Base-by-base conservation (phyloP, 1,140 invertebrate genomes). In the Physella acuta region DNA sequence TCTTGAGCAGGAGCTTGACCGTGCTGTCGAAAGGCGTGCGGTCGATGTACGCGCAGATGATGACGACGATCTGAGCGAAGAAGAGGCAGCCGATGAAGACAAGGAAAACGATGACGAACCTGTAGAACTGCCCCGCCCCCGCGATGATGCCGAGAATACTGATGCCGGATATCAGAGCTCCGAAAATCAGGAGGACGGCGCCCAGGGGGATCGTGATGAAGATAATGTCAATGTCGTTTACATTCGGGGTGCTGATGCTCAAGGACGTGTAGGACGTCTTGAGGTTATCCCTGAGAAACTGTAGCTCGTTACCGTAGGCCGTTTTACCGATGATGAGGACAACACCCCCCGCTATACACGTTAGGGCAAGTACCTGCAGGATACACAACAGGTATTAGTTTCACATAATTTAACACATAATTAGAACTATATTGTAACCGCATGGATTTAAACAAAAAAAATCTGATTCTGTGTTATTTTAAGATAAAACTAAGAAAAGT, bases 31-130 rank as follows among this genome's bases (percentile, higher is more conserved):
- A 61, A 5, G 59, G 59, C 4, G 3, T 61, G 4, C 36, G 36
- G 37, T 61, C 59, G 11, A 61, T 61, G 59, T 61, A 61, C 5
- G 30, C 59, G 28, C 59, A 61, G 14, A 61, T 61, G 34, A 61
- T 61, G 37, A 61, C 17, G 8, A 61, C 59, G 2, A 61, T 28
- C 24, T 61, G 34, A 24, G 36, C 36, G 28, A 61, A 61, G 17
- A n/a, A 61, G 5, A 61, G 36, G 36, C 59, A 61, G 24, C 16
- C 2, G 31, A 39, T 20, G 0, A 61, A 5, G 11, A 44, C 36
- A 20, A 61, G 20, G 30, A 37, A 61, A 11, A 61, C 59, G 34
- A 61, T 61, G 4, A 26, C 28, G 28, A 61, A 61, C 16, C 1
- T 61, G 39, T 61, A 61, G 59, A 37, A 61, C 59, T 28, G 34